Percentiles rank a stretch among this genome's conserved stretches.
phyloP scores from a whole-genome alignment of 37 sponge, comb jelly and placozoan species.

The Crambe crambe region DNA sequence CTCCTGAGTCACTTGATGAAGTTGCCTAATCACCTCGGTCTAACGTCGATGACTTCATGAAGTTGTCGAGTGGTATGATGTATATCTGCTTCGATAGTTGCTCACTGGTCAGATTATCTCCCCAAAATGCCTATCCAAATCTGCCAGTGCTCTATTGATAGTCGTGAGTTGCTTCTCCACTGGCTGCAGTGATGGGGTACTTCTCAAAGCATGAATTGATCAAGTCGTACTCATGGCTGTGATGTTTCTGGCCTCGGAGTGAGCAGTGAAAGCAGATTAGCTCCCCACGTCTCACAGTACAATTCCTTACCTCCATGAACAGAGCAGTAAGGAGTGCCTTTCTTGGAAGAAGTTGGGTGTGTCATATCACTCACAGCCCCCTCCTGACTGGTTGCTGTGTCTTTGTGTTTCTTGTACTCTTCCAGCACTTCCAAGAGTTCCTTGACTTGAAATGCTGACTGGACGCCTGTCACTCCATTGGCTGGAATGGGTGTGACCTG shows the following conservation, averaged over 20 bases:
- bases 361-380: constrained; percentile 23
- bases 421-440: constrained; percentile 90
- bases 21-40: too few species aligned
- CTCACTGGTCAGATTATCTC: too few species aligned
- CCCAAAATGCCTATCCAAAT: too few species aligned
- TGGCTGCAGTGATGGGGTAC: too few species aligned
- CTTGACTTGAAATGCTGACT: too few species aligned
- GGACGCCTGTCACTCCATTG: constrained; percentile 74
- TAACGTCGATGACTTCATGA: too few species aligned
- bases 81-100: too few species aligned
- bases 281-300: constrained; percentile 53
- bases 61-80: too few species aligned
- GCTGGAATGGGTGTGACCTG: too few species aligned
- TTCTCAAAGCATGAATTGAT: too few species aligned
- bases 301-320: constrained; percentile 67
- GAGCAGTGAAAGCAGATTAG: constrained; percentile 61
- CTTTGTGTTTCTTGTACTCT: constrained; percentile 69
- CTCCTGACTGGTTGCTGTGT: constrained; percentile 39
- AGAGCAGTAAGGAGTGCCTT: background rate
- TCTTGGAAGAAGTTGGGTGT: background rate
- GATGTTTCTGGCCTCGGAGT: constrained; percentile 90
- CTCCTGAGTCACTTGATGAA: too few species aligned
- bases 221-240: too few species aligned
- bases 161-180: constrained; percentile 45
- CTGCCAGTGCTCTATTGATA: constrained; percentile 46